phyloP scores from a whole-genome alignment of 2,888 invertebrate species.

The Cecidostiba fungosa region DNA sequence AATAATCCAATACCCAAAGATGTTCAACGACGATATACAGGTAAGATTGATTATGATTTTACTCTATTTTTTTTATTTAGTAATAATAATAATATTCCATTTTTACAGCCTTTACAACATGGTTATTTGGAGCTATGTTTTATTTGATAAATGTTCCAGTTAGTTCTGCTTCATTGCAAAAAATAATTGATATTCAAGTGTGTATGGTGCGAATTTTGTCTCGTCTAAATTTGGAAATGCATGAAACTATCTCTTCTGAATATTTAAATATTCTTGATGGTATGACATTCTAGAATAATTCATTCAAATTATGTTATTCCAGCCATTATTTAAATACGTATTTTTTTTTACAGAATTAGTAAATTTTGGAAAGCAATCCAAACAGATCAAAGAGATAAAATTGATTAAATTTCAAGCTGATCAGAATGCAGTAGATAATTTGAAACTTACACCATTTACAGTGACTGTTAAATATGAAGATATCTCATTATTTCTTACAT shows the following conservation, averaged over 20 bases:
- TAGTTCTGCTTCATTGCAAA: slow-evolving; percentile 69
- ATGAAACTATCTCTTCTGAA: slow-evolving; percentile 70
- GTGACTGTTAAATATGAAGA: slow-evolving; percentile 68
- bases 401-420: slow-evolving; percentile 70
- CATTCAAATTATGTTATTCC: slow-evolving; percentile 14
- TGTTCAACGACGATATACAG: slow-evolving; percentile 70
- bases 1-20: slow-evolving; percentile 64
- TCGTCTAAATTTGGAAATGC: slow-evolving; percentile 70
- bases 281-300: slow-evolving; percentile 61
- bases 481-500: slow-evolving; percentile 68
- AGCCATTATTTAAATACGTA: slow-evolving; percentile 59
- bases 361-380: slow-evolving; percentile 64
- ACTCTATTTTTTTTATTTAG: background rate
- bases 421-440: slow-evolving; percentile 68
- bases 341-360: slow-evolving; percentile 73
- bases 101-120: slow-evolving; percentile 83
- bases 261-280: slow-evolving; percentile 74
- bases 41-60: slow-evolving; percentile 63
- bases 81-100: background rate
- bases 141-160: slow-evolving; percentile 82
- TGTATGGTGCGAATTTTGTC: slow-evolving; percentile 75
- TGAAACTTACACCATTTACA: slow-evolving; percentile 71
- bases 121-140: slow-evolving; percentile 86
- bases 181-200: slow-evolving; percentile 75
- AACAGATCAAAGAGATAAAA: slow-evolving; percentile 42